Evolutionary conservation across 2,113 vertebrate genomes (phyloP).

Genomic region (Cavia porcellus): DNA sequence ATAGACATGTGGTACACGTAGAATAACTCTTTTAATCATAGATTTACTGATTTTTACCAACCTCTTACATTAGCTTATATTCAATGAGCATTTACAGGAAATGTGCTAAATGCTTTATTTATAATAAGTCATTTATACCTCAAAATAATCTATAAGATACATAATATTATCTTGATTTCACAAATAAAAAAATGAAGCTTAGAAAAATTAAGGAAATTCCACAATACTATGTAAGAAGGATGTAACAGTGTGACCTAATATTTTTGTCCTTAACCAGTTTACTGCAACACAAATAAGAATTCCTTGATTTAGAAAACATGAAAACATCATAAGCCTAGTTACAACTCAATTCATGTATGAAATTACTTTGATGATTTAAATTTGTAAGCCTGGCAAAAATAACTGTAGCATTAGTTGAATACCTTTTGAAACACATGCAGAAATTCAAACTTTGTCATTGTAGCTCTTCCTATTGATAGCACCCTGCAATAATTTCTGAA

Average conservation of each 20-base stretch:
- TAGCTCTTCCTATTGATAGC: background rate
- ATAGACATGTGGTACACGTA: background rate
- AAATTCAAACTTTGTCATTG: conserved; percentile 31
- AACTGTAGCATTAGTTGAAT: conserved; percentile 48
- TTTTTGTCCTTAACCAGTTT: conserved; percentile 13
- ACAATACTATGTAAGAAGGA: background rate
- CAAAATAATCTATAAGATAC: too few species aligned
- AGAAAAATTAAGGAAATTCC: too few species aligned
- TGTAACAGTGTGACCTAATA: background rate
- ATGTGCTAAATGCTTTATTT: too few species aligned
- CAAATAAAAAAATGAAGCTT: too few species aligned
- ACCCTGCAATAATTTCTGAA: conserved; percentile 41
- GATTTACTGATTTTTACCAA: background rate
- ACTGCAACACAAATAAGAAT: conserved; percentile 5
- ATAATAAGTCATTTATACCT: too few species aligned
- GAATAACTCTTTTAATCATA: background rate
- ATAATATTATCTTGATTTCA: too few species aligned
- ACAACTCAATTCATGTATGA: conserved; percentile 18
- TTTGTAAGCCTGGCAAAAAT: conserved; percentile 54
- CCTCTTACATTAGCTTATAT: background rate
- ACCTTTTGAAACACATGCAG: conserved; percentile 37
- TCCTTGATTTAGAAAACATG: conserved; percentile 31
- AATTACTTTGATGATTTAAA: conserved; percentile 53
- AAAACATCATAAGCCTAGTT: background rate
- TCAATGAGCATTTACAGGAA: background rate